Conservation (phyloP, 2,888 invertebrate genomes). For the Diarsia mendica region DNA sequence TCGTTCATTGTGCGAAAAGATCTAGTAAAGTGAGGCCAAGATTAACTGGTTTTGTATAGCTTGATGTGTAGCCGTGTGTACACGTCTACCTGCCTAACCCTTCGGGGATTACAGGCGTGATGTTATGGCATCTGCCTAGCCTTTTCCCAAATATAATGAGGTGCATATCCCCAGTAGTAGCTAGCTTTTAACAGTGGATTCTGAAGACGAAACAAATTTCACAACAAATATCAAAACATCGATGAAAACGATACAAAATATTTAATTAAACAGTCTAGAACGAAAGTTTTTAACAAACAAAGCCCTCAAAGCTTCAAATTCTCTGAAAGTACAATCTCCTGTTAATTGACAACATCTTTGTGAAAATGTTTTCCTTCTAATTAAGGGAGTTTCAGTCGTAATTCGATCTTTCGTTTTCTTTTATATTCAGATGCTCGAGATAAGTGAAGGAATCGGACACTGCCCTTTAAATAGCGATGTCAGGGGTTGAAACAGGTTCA, state of each 20-base stretch:
- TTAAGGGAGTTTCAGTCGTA: constrained; percentile 24
- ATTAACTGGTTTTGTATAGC: too few relatives aligned
- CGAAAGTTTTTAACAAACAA: background rate
- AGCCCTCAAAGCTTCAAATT: background rate
- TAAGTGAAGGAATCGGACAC: constrained; percentile 33
- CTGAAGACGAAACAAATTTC: background rate
- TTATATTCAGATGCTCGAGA: constrained; percentile 21
- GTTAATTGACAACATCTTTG: constrained; percentile 24
- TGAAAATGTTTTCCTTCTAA: constrained; percentile 45
- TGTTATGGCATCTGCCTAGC: too few relatives aligned
- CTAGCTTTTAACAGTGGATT: background rate
- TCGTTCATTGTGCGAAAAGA: too few relatives aligned
- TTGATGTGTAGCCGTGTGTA: too few relatives aligned
- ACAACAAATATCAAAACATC: background rate
- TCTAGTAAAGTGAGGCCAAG: too few relatives aligned
- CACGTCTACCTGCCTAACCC: too few relatives aligned
- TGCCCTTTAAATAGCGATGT: constrained; percentile 15
- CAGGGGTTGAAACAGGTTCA: too few relatives aligned
- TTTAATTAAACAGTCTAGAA: background rate
- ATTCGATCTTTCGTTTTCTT: constrained; percentile 30
- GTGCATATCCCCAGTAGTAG: too few relatives aligned
- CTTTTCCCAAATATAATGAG: too few relatives aligned
- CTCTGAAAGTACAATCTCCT: constrained; percentile 22
- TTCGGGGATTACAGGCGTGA: too few relatives aligned
- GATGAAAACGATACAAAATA: background rate